phyloP scores from a whole-genome alignment of 2,888 invertebrate genomes.

The Perizoma affinitatum region DNA sequence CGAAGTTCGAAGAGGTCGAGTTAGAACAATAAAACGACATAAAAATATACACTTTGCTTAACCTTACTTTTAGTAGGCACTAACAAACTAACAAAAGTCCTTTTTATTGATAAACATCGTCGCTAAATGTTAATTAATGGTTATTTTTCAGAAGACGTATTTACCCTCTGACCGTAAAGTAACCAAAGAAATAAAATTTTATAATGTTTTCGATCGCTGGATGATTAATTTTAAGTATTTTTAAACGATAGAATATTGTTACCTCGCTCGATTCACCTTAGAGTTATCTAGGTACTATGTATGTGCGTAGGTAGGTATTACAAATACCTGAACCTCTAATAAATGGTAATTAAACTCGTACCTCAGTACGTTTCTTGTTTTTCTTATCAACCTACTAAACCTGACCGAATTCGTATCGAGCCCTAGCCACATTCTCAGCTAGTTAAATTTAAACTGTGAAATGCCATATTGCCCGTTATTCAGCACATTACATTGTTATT shows the following conservation, averaged over 20 bases:
- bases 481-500: conserved; percentile 34
- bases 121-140: no score
- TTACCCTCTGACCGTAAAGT: no score
- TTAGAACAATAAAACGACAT: conserved; percentile 57
- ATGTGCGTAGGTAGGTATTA: no score
- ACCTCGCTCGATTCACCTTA: no score
- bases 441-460: conserved; percentile 39
- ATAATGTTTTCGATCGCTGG: no score
- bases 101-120: no score
- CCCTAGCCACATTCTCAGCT: conserved; percentile 19
- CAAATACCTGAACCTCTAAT: conserved; percentile 12
- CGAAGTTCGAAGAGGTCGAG: conserved; percentile 69
- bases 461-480: conserved; percentile 37
- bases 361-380: conserved; percentile 9
- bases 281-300: no score
- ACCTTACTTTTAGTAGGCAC: no score
- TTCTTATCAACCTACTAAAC: conserved; percentile 21
- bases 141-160: no score
- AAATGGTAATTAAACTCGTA: conserved; percentile 28
- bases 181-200: no score
- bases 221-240: no score
- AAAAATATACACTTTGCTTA: not conserved
- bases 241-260: no score
- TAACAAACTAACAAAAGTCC: not conserved
- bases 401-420: conserved; percentile 15